A percentile compares a stretch with the other conserved stretches of the same genome.
These are phyloP conservation scores for Stichodactyla mertensii DNA, from an alignment of 64 coral and sea anemone genomes.

Conservation along the genomic window DNA sequence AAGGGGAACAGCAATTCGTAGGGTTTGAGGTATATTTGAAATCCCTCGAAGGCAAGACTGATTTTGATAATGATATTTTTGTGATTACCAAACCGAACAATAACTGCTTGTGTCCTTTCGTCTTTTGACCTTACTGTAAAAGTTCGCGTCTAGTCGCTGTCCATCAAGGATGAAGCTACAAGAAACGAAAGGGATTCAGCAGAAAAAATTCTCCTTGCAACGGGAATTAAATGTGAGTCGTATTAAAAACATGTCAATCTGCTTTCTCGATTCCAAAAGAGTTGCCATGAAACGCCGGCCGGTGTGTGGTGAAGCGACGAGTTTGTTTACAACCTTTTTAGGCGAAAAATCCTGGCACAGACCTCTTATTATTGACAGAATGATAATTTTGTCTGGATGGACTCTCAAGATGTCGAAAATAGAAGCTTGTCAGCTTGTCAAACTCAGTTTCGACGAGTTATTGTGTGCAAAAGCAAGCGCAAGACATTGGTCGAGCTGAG, in stretches of 20 bases:
- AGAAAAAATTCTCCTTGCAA: too few species aligned
- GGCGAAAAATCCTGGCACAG: background rate
- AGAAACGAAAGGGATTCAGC: too few species aligned
- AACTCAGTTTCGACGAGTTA: background rate
- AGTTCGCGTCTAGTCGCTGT: too few species aligned
- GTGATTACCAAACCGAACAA: too few species aligned
- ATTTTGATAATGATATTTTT: too few species aligned
- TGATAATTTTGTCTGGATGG: constrained; percentile 10
- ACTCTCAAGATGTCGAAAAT: background rate
- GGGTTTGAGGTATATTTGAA: too few species aligned
- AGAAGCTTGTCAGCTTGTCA: background rate
- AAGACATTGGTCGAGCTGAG: too few species aligned
- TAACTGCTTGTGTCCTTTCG: too few species aligned
- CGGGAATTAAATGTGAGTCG: background rate
- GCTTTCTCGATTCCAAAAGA: background rate
- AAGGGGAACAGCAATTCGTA: too few species aligned
- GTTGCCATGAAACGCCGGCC: background rate
- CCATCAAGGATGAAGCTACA: too few species aligned
- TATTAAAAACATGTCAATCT: background rate
- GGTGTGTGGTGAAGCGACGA: background rate
- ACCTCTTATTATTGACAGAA: constrained; percentile 8
- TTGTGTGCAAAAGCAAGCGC: background rate
- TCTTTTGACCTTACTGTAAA: too few species aligned
- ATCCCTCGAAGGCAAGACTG: too few species aligned
- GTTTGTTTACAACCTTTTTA: background rate